A percentile compares a stretch with the other conserved stretches of the same genome.
Evolutionary conservation across 37 sponge, comb jelly and placozoan species (phyloP).

Genomic region (Halichondria panicea): DNA sequence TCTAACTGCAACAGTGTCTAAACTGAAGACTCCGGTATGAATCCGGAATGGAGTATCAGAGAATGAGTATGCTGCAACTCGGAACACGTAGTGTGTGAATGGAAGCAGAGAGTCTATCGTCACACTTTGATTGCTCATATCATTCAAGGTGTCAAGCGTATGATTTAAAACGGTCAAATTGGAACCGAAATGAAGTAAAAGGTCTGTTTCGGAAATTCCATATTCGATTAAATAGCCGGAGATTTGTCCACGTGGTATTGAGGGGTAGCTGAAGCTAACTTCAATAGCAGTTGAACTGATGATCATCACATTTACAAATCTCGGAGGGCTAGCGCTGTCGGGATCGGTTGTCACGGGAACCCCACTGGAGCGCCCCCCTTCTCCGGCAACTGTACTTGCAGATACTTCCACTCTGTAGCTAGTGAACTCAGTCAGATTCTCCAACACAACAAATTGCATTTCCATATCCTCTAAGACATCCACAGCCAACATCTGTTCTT

Average conservation of each 20-base stretch:
- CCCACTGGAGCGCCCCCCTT: neutral
- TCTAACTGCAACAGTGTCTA: neutral
- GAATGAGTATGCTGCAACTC: constrained; percentile 34
- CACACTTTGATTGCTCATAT: constrained; percentile 13
- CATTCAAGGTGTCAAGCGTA: constrained; percentile 22
- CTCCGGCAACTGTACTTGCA: constrained; percentile 53
- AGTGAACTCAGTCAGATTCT: constrained; percentile 34
- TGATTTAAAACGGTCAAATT: neutral
- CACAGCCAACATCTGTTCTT: neutral
- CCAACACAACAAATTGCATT: constrained; percentile 1
- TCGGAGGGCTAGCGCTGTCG: constrained; percentile 2
- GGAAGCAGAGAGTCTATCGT: constrained; percentile 11
- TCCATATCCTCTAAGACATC: neutral
- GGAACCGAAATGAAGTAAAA: too few relatives aligned
- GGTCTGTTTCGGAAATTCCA: neutral
- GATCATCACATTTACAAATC: neutral
- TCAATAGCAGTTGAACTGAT: constrained; percentile 32
- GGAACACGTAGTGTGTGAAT: constrained; percentile 29
- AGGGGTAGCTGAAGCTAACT: constrained; percentile 51
- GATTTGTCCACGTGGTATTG: constrained; percentile 36
- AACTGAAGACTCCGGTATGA: neutral
- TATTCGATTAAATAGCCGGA: constrained; percentile 39
- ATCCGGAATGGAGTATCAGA: neutral
- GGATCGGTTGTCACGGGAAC: constrained; percentile 16
- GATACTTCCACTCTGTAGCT: constrained; percentile 35